These are phyloP conservation scores for Hyposmocoma kahamanoa DNA, from an alignment of 1,140 invertebrate species.

Conservation along the genomic window DNA sequence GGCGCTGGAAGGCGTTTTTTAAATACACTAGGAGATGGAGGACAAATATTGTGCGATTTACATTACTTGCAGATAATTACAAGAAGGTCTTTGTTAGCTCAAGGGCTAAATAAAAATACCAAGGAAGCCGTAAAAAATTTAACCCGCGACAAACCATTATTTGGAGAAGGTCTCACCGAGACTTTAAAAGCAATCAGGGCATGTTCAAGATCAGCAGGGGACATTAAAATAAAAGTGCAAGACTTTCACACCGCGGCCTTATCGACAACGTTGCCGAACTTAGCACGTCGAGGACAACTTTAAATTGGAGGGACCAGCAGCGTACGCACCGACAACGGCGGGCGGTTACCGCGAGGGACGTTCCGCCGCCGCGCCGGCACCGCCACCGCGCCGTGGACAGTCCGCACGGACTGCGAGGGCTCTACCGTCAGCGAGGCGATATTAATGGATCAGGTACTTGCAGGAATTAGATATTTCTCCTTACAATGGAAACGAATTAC, in stretches of 20 bases:
- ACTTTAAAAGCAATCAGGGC: not conserved
- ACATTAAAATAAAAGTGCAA: not conserved
- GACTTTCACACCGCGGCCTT: not conserved
- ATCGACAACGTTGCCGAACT: no score
- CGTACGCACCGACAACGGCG: not conserved
- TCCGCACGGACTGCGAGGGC: not conserved
- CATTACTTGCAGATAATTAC: not conserved
- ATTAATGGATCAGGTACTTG: not conserved
- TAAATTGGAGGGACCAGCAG: not conserved
- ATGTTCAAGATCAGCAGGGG: not conserved
- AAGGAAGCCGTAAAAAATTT: not conserved
- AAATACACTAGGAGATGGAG: not conserved
- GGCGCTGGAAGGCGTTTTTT: not conserved
- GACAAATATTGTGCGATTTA: not conserved
- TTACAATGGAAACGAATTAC: not conserved
- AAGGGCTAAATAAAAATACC: not conserved
- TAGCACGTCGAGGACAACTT: not conserved
- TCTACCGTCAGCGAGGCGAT: not conserved
- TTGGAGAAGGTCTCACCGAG: not conserved
- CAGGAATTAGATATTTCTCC: not conserved
- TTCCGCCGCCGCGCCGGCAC: not conserved
- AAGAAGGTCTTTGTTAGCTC: not conserved
- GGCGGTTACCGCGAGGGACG: not conserved
- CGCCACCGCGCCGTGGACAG: not conserved
- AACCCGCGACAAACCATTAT: not conserved